Conservation (phyloP, 1,140 invertebrate genomes). For the Achatina immaculata region DNA sequence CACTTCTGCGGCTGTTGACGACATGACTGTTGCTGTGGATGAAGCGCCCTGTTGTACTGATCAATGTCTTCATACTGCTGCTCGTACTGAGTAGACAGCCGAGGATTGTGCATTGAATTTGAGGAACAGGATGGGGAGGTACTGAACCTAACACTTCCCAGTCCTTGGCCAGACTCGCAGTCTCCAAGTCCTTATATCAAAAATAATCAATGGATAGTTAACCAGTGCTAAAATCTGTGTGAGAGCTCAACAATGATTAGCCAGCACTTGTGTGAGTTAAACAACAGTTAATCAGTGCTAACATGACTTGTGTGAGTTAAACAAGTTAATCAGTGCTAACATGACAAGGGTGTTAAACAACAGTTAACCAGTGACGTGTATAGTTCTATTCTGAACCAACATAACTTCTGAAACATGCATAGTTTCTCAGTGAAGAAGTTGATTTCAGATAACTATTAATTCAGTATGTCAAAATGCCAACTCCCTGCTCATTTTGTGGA, state of each 20-base stretch:
- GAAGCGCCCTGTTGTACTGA: not conserved
- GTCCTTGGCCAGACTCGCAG: conserved; percentile 3
- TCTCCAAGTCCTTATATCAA: not conserved
- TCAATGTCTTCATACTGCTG: conserved; percentile 19
- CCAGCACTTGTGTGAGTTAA: too few species aligned
- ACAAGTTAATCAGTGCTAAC: too few species aligned
- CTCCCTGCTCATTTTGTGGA: too few species aligned
- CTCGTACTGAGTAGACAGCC: conserved; percentile 10
- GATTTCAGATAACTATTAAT: too few species aligned
- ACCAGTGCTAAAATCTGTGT: not conserved
- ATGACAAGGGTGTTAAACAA: too few species aligned
- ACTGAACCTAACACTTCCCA: not conserved
- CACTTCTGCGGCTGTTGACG: not conserved
- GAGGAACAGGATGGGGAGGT: not conserved
- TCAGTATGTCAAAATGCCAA: too few species aligned
- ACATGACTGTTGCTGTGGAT: not conserved
- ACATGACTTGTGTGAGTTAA: too few species aligned
- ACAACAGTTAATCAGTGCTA: too few species aligned
- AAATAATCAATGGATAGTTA: not conserved
- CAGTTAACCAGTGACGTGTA: too few species aligned
- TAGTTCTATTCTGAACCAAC: too few species aligned
- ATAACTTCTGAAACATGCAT: too few species aligned
- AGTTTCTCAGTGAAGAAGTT: too few species aligned
- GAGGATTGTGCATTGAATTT: not conserved
- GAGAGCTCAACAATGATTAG: not conserved